Evolutionary conservation across 64 coral and sea anemone species (phyloP).

Genomic region (Pachyseris speciosa): DNA sequence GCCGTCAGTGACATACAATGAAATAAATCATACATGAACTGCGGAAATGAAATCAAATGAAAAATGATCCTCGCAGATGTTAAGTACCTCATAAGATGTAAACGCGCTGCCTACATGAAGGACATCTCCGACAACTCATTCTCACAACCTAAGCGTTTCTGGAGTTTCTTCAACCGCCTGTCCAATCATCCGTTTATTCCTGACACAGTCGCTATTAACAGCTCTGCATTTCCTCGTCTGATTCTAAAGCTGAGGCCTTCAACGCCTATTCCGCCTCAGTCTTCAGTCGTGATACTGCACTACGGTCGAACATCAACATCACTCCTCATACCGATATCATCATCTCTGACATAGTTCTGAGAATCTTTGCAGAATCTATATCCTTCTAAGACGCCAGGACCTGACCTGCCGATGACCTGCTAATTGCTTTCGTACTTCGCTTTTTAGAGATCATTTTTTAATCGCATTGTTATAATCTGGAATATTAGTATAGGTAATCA

Average conservation of each 20-base stretch:
- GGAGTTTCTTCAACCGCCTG: not conserved
- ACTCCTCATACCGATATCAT: not conserved
- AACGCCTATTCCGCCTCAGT: not conserved
- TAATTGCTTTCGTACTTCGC: no score
- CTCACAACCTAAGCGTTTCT: not conserved
- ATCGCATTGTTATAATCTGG: no score
- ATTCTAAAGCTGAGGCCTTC: not conserved
- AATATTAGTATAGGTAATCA: no score
- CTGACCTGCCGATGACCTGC: no score
- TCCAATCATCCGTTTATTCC: not conserved
- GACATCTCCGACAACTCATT: not conserved
- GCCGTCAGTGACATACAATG: no score
- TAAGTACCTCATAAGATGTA: not conserved
- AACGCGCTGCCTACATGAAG: not conserved
- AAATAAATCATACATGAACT: no score
- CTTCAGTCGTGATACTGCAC: not conserved
- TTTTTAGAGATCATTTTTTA: no score
- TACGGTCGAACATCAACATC: not conserved
- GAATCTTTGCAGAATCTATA: not conserved
- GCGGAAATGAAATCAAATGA: no score
- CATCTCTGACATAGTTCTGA: not conserved
- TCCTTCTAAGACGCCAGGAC: not conserved
- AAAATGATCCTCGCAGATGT: no score
- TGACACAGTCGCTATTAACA: not conserved
- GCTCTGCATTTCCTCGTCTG: not conserved